Evolutionary conservation across 2,113 vertebrate species (phyloP).

Genomic region (Lepus americanus): DNA sequence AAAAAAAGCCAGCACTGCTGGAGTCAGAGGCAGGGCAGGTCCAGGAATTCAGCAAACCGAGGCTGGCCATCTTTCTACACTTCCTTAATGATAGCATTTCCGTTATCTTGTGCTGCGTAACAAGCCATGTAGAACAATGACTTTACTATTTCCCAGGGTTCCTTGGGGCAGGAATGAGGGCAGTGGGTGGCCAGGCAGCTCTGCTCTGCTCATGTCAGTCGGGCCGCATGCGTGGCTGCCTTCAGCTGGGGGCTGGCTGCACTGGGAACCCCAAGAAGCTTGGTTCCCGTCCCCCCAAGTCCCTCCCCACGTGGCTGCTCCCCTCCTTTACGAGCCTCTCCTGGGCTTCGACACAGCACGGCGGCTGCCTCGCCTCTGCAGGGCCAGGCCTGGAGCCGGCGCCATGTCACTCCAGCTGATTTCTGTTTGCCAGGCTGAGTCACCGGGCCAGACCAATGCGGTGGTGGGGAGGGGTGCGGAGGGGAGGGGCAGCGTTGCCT

Average conservation of each 20-base stretch:
- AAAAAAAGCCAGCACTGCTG: not conserved
- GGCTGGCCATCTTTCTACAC: not conserved
- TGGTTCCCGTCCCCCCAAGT: not conserved
- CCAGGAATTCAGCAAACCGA: not conserved
- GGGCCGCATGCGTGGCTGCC: too few species aligned
- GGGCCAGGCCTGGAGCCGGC: not conserved
- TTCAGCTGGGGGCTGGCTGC: not conserved
- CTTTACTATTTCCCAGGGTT: not conserved
- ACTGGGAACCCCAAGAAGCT: not conserved
- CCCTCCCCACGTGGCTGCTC: not conserved
- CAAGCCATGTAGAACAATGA: not conserved
- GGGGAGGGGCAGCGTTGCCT: not conserved
- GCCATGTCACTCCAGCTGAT: not conserved
- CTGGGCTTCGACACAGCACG: not conserved
- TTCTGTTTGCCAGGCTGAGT: not conserved
- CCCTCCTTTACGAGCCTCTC: not conserved
- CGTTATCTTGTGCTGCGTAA: not conserved
- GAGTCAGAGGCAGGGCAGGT: not conserved
- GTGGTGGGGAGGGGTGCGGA: not conserved
- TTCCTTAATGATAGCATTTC: not conserved
- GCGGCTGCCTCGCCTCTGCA: not conserved
- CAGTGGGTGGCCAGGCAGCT: not conserved
- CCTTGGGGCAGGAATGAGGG: not conserved
- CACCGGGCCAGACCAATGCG: not conserved
- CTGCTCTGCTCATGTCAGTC: not conserved